phyloP scores from a whole-genome alignment of 2,797 vertebrate species.

The Notamacropus eugenii region DNA sequence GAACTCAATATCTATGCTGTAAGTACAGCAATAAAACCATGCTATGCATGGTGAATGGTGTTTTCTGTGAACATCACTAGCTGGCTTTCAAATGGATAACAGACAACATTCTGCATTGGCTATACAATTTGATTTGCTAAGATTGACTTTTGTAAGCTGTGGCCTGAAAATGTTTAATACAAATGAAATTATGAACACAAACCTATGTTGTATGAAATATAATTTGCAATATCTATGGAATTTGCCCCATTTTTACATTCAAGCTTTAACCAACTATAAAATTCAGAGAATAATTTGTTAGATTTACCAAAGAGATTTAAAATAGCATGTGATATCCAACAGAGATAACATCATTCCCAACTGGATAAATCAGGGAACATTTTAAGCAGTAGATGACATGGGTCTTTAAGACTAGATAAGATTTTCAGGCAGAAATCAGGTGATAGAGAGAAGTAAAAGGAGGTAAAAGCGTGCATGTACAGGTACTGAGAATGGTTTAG shows the following conservation, averaged over 20 bases:
- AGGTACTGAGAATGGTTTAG: neutral
- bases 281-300: neutral
- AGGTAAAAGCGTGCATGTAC: neutral
- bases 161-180: conserved; percentile 41
- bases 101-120: neutral
- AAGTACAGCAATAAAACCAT: conserved; percentile 50
- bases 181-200: conserved; percentile 10
- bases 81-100: conserved; percentile 35
- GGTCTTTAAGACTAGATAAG: neutral
- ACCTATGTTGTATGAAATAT: neutral
- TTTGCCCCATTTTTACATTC: neutral
- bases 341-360: neutral
- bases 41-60: conserved; percentile 26
- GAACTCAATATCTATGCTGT: conserved; percentile 32
- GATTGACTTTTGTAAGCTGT: conserved; percentile 44
- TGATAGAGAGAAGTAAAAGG: neutral
- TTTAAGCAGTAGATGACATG: neutral
- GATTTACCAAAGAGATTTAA: neutral
- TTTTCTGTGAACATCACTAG: conserved; percentile 38
- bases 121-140: conserved; percentile 18
- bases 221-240: conserved; percentile 8
- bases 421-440: neutral
- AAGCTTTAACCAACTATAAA: neutral
- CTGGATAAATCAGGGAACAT: neutral
- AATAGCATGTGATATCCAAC: neutral